A percentile compares a stretch with the other conserved stretches of the same genome.
These are phyloP conservation scores for Indri indri DNA, from an alignment of 2,113 vertebrate species.

Conservation along the genomic window DNA sequence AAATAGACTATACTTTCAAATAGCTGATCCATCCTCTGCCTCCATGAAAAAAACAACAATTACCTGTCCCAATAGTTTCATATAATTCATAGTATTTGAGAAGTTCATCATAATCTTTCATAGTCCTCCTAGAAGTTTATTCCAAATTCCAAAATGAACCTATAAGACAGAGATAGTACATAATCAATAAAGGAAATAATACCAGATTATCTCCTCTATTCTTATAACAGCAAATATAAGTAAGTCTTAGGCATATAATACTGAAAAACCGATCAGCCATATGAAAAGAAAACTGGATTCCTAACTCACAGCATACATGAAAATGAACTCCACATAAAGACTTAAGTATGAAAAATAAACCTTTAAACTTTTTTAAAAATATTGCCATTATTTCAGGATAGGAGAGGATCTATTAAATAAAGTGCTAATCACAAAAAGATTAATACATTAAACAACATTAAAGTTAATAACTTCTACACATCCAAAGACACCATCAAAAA, in stretches of 20 bases:
- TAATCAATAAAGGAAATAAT: not conserved
- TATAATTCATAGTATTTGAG: slow-evolving; percentile 85
- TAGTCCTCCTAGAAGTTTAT: slow-evolving; percentile 69
- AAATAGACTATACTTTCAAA: not conserved
- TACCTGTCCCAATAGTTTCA: slow-evolving; percentile 88
- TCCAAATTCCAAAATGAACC: slow-evolving; percentile 49
- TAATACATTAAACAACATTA: not conserved
- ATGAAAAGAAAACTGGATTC: not conserved
- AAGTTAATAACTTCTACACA: not conserved
- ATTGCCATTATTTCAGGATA: slow-evolving; percentile 2
- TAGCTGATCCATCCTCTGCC: not conserved
- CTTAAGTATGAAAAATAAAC: slow-evolving; percentile 2
- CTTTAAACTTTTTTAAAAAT: not conserved
- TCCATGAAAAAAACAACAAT: slow-evolving; percentile 2
- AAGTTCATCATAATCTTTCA: slow-evolving; percentile 82
- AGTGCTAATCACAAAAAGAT: not conserved
- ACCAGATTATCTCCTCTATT: not conserved
- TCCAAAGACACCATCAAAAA: not conserved
- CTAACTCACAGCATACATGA: not conserved
- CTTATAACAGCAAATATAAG: not conserved
- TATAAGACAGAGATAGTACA: slow-evolving; percentile 61
- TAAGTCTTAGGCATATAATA: slow-evolving; percentile 16
- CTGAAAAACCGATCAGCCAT: not conserved
- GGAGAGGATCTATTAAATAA: not conserved
- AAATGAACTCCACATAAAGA: slow-evolving; percentile 40